phyloP scores from a whole-genome alignment of 2,113 vertebrate species.

The Entomyzon cyanotis region DNA sequence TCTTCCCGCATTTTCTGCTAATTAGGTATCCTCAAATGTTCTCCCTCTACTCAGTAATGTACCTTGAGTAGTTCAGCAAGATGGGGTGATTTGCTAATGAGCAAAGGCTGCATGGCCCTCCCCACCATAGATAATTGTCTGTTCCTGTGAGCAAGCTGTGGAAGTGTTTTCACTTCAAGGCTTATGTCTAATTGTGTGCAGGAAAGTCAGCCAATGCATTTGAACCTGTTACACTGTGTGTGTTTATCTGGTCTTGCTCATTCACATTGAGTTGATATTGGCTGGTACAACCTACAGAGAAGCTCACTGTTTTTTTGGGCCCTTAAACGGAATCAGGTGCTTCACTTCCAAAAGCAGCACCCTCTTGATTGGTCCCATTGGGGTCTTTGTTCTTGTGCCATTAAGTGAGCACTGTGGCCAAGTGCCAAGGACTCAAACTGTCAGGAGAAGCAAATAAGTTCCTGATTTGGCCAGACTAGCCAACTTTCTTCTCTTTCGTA shows the following conservation, averaged over 20 bases:
- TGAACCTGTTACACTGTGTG: neutral
- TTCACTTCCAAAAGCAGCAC: neutral
- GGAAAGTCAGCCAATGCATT: neutral
- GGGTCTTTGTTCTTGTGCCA: neutral
- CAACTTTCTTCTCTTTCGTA: neutral
- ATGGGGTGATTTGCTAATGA: neutral
- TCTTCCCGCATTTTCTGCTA: neutral
- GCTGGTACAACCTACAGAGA: neutral
- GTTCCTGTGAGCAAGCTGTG: neutral
- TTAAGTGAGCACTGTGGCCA: accelerated
- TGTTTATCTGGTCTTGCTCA: neutral
- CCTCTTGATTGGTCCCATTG: neutral
- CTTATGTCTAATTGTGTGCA: neutral
- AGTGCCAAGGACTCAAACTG: neutral
- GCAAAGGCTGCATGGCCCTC: neutral
- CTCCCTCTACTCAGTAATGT: neutral
- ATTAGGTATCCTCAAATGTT: neutral
- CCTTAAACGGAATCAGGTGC: neutral
- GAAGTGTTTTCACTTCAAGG: neutral
- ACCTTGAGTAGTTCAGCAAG: neutral
- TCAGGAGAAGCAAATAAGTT: neutral
- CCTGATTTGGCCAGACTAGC: neutral
- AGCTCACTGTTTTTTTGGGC: accelerated
- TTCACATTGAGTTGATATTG: neutral
- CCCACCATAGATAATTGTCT: neutral